A percentile compares a stretch with the other conserved stretches of the same genome.
Evolutionary conservation across 1,140 invertebrate genomes (phyloP).

Genomic region (Drosophila mojavensis): DNA sequence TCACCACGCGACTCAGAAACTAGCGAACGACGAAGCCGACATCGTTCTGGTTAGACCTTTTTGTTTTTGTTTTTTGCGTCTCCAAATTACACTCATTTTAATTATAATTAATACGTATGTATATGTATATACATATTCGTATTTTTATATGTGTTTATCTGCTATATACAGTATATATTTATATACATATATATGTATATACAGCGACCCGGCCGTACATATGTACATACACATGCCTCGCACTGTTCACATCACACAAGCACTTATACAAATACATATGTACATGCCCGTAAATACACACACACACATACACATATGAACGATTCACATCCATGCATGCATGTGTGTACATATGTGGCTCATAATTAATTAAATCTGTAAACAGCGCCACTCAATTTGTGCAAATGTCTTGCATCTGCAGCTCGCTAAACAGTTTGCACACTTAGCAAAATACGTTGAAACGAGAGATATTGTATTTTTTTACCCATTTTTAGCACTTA

Average conservation of each 20-base stretch:
- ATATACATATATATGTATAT: constrained; percentile 14
- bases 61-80: constrained; percentile 26
- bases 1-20: constrained; percentile 40
- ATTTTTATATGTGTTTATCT: constrained; percentile 3
- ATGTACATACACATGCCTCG: constrained; percentile 12
- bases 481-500: constrained; percentile 54
- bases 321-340: constrained; percentile 4
- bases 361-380: constrained; percentile 44
- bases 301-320: neutral
- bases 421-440: constrained; percentile 16
- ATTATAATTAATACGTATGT: constrained; percentile 73
- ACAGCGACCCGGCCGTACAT: constrained; percentile 25
- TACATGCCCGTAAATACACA: constrained; percentile 10
- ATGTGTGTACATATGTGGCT: constrained; percentile 28
- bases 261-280: no score
- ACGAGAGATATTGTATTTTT: constrained; percentile 18
- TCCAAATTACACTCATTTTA: constrained; percentile 61
- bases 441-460: constrained; percentile 30
- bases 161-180: neutral
- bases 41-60: constrained; percentile 35
- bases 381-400: constrained; percentile 24
- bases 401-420: constrained; percentile 1
- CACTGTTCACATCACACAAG: constrained; percentile 18
- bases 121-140: constrained; percentile 16
- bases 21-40: constrained; percentile 35